Conservation (phyloP, 2,113 vertebrate species). For the Origma solitaria region DNA sequence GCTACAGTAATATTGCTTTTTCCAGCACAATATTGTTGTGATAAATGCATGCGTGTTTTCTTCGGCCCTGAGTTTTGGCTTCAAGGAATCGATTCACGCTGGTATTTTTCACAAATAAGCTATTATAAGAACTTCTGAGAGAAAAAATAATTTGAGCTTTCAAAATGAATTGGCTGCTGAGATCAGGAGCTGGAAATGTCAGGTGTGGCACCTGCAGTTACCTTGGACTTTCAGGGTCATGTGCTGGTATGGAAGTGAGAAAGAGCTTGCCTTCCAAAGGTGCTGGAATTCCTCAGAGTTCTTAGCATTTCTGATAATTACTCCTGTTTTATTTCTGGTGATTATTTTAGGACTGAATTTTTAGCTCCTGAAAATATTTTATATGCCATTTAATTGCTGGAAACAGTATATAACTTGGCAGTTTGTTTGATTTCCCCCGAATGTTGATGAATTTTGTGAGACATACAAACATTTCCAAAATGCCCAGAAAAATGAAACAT, state of each 20-base stretch:
- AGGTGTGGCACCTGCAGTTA: background rate
- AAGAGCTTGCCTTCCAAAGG: background rate
- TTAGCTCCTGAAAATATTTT: background rate
- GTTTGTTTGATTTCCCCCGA: background rate
- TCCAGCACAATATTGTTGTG: slow-evolving; percentile 35
- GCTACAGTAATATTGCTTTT: slow-evolving; percentile 57
- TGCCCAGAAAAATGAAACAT: background rate
- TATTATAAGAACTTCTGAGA: slow-evolving; percentile 28
- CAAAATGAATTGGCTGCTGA: background rate
- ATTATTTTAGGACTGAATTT: background rate
- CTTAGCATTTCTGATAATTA: background rate
- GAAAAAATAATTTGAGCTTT: slow-evolving; percentile 36
- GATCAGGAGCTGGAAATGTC: background rate
- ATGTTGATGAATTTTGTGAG: background rate
- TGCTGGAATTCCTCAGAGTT: background rate
- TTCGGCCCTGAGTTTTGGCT: slow-evolving; percentile 61
- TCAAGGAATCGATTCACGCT: slow-evolving; percentile 39
- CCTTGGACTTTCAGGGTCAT: background rate
- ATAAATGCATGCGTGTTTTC: slow-evolving; percentile 43
- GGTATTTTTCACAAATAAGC: slow-evolving; percentile 61
- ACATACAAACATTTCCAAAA: background rate
- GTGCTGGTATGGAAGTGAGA: background rate
- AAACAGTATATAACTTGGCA: background rate
- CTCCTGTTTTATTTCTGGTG: fast-evolving
- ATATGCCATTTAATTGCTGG: background rate